Evolutionary conservation across 92 coral and sea anemone species (phyloP), one percentile per base, ranked within the genome.

Genomic region (Desmophyllum pertusum): DNA sequence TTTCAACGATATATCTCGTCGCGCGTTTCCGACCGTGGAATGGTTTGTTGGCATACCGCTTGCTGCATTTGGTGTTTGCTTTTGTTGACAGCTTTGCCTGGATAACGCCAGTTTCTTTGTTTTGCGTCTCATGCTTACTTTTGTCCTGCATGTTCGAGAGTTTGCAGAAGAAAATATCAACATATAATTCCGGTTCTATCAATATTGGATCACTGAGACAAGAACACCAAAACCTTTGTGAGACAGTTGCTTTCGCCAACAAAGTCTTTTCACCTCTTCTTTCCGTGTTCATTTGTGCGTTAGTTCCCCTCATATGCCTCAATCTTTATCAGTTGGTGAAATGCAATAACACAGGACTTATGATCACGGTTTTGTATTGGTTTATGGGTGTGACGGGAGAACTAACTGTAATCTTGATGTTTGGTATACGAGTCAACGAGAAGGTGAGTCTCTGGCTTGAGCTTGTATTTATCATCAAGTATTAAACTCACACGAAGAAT

Each of bases 21-120:
- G 73, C 62, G 9, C 46, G 45, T 10, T 78, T 78, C 29, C 53
- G 59, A 25, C 83, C 83, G 3, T 78, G 83, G 83, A 63, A 63
- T 27, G 83, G 73, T 10, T 64, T 2, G 13, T 4, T 78, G 15
- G 29, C 30, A 29, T 62, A 14, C 27, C 83, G 83, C 29, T 2
- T 63, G 0, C 37, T 62, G 27, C 73, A 78, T 15, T 3, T 42
- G 23, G 3, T 40, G 27, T 41, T 78, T 45, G 42, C 2, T 63
- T 21, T 19, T 4, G 17, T 15, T 18, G 61, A n/a, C 19, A 0
- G 31, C 43, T 41, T 42, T 15, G 31, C 83, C 17, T 78, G 72
- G 83, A 0, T 21, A 7, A 11, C 42, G 2, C 73, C 73, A 40
- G 29, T 31, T 18, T 1, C 29, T 27, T 31, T 78, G 8, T 43